Evolutionary conservation across 2,113 vertebrate species (phyloP), one percentile per base, ranked within the genome.

Genomic region (Capreolus pygargus): DNA sequence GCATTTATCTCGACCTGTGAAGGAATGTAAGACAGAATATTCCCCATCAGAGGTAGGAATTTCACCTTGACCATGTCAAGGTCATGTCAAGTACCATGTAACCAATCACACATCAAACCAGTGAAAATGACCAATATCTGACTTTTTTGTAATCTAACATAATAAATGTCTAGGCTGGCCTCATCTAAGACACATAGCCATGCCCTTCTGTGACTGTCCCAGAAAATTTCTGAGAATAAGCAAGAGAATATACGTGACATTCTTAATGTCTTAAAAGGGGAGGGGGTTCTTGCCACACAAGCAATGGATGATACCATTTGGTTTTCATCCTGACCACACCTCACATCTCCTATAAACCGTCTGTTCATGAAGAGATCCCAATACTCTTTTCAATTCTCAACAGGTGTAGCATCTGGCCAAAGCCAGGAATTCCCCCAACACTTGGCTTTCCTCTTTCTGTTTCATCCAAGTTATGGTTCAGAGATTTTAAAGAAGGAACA

Each of bases 381-480:
- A 7, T 1, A 19, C 10, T 64, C 55, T 96, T 16, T 96, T 17
- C 36, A 55, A 13, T 43, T 55, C 33, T 93, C 67, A 64, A 7
- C 3, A 78, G 67, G 39, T 15, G 9, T 1, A 43, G 16, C 11
- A 55, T 16, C 21, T 36, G 58, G 45, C 6, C 55, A 39, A 57
- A 39, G 4, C 5, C 7, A 47, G 36, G 28, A 76, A 86, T 50
- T 79, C 19, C 91, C 47, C 28, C 19, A 67, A 43, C 1, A 19
- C 4, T 92, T n/a, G 23, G 45, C 67, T 60, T 93, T 52, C 30
- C 27, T 81, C 64, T 79, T 95, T 50, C 60, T 93, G 61, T 67
- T 43, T 12, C 39, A 96, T 50, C 85, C n/a, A 64, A 79, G 30
- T 92, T 54, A 33, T 0, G 19, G 36, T 10, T 57, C 30, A 84